Percentiles rank a stretch among this genome's conserved stretches.
phyloP scores from a whole-genome alignment of 2,888 invertebrate species.

The Ellobium chinense region DNA sequence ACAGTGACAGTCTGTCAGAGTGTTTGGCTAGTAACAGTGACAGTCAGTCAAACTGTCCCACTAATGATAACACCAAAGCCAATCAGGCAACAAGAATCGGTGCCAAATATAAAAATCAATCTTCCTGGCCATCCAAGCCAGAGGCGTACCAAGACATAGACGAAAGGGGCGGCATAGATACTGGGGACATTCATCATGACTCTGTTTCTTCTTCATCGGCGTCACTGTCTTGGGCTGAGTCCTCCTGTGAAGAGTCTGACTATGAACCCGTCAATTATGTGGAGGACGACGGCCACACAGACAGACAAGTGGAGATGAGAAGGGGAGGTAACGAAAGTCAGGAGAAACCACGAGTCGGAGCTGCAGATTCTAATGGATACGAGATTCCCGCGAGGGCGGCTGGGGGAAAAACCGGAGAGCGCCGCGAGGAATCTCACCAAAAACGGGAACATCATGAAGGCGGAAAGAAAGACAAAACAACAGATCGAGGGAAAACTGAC shows the following conservation, averaged over 20 bases:
- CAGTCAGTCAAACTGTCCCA: too few species aligned
- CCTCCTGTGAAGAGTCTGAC: slow-evolving; percentile 12
- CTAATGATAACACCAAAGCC: too few species aligned
- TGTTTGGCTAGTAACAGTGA: too few species aligned
- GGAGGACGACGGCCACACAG: neutral
- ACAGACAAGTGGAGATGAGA: too few species aligned
- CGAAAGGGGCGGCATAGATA: too few species aligned
- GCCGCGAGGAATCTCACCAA: neutral
- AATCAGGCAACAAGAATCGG: too few species aligned
- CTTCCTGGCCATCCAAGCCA: too few species aligned
- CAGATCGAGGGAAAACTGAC: neutral
- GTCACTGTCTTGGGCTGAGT: neutral
- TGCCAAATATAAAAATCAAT: too few species aligned
- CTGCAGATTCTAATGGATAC: slow-evolving; percentile 26
- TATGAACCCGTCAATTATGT: slow-evolving; percentile 18
- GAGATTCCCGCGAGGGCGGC: slow-evolving; percentile 17
- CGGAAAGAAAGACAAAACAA: neutral
- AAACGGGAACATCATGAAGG: neutral
- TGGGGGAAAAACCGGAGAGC: too few species aligned
- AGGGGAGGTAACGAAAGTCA: neutral
- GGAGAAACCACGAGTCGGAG: neutral
- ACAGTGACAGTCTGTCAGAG: too few species aligned
- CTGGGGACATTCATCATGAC: too few species aligned
- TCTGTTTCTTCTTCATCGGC: slow-evolving; percentile 7
- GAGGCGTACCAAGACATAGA: too few species aligned